phyloP scores from a whole-genome alignment of 2,797 vertebrate species.

The Lophura swinhoii region DNA sequence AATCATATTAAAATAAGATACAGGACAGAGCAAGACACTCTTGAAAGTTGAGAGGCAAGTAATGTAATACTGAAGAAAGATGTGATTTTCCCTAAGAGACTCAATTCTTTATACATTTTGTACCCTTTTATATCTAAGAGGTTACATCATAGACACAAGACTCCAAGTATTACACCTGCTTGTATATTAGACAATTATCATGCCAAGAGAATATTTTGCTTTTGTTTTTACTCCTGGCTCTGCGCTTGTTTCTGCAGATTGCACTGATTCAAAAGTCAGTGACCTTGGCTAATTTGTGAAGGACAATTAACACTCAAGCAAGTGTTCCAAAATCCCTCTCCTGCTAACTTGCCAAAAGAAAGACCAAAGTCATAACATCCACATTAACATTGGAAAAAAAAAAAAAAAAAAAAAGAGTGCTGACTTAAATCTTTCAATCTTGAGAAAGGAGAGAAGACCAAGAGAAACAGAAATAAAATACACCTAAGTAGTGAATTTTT shows the following conservation, averaged over 20 bases:
- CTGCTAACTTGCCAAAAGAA: neutral
- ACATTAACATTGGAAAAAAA: neutral
- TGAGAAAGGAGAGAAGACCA: neutral
- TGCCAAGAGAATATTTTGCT: neutral
- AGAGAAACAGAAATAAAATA: neutral
- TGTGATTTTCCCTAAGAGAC: neutral
- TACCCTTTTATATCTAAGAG: neutral
- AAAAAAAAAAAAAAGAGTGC: neutral
- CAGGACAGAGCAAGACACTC: neutral
- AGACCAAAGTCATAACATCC: neutral
- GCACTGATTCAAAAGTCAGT: neutral
- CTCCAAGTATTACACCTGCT: neutral
- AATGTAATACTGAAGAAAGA: neutral
- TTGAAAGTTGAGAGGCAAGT: neutral
- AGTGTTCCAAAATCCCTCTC: neutral
- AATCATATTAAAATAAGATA: neutral
- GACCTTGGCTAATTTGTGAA: conserved; percentile 21
- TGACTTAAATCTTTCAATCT: neutral
- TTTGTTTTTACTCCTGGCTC: neutral
- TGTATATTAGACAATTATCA: neutral
- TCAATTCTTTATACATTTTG: neutral
- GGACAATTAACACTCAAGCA: conserved; percentile 13
- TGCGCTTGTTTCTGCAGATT: neutral
- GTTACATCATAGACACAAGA: neutral
- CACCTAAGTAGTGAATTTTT: neutral